These are phyloP conservation scores for Nasonovia ribisnigri DNA, from an alignment of 2,888 invertebrate species.

Conservation along the genomic window DNA sequence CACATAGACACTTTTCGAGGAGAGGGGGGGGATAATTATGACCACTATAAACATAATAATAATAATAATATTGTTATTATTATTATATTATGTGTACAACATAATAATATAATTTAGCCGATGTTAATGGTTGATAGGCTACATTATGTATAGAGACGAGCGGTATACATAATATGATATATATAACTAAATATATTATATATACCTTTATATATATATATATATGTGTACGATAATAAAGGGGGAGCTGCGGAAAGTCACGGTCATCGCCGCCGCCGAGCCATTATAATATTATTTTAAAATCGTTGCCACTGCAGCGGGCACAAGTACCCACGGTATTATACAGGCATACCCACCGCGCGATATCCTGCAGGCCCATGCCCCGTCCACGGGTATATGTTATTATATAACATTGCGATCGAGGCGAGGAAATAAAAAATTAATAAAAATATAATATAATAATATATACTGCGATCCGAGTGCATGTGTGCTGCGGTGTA, in stretches of 20 bases:
- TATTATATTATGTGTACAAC: background rate
- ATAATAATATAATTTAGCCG: background rate
- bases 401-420: background rate
- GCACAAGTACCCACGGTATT: slow-evolving; percentile 16
- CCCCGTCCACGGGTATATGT: background rate
- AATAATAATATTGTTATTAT: background rate
- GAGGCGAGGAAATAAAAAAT: background rate
- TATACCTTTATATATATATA: too few relatives aligned
- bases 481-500: background rate
- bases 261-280: slow-evolving; percentile 51
- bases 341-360: background rate
- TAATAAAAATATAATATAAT: background rate
- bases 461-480: background rate
- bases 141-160: slow-evolving; percentile 1
- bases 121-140: slow-evolving; percentile 56
- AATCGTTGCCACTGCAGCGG: background rate
- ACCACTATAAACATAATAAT: background rate
- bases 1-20: background rate
- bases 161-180: background rate
- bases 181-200: background rate
- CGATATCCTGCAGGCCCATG: background rate
- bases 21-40: slow-evolving; percentile 46
- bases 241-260: slow-evolving; percentile 47
- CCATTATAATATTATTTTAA: slow-evolving; percentile 28
- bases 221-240: background rate